Evolutionary conservation across 2,888 invertebrate species (phyloP).

Genomic region (Mycalesis mineus): DNA sequence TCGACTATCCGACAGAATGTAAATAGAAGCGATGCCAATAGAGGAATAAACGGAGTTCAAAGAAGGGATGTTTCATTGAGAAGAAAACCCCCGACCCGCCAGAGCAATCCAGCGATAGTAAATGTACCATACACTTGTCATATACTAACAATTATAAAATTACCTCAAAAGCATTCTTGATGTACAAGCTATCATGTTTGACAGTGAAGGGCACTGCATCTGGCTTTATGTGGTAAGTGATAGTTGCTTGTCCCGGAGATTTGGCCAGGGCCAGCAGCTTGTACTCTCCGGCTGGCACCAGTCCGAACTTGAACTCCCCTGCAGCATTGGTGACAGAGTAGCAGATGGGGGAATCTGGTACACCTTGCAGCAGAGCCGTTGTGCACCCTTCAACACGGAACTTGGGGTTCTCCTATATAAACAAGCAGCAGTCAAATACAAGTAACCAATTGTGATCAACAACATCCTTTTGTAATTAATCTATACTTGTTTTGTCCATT

Average conservation of each 20-base stretch:
- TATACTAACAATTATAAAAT: constrained; percentile 15
- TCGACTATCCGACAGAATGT: too few species aligned
- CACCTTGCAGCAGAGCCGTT: constrained; percentile 76
- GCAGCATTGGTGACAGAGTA: constrained; percentile 82
- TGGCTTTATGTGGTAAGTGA: constrained; percentile 89
- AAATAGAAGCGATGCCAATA: too few species aligned
- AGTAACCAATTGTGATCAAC: too few species aligned
- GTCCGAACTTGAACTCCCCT: constrained; percentile 88
- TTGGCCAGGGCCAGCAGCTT: constrained; percentile 80
- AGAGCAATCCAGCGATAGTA: too few species aligned
- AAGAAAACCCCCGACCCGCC: too few species aligned
- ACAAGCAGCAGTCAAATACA: background rate
- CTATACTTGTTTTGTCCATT: too few species aligned
- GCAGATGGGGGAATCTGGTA: constrained; percentile 83
- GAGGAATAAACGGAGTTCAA: too few species aligned
- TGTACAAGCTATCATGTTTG: constrained; percentile 80
- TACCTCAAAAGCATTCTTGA: constrained; percentile 84
- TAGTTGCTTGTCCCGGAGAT: constrained; percentile 73
- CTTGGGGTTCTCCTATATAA: constrained; percentile 58
- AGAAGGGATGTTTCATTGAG: too few species aligned
- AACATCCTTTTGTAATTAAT: too few species aligned
- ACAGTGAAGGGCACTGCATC: constrained; percentile 83
- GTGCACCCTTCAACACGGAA: constrained; percentile 78
- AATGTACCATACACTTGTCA: background rate
- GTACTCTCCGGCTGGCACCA: constrained; percentile 90